Base-by-base conservation (phyloP, 2,888 invertebrate genomes). In the Cremastinae sp. region DNA sequence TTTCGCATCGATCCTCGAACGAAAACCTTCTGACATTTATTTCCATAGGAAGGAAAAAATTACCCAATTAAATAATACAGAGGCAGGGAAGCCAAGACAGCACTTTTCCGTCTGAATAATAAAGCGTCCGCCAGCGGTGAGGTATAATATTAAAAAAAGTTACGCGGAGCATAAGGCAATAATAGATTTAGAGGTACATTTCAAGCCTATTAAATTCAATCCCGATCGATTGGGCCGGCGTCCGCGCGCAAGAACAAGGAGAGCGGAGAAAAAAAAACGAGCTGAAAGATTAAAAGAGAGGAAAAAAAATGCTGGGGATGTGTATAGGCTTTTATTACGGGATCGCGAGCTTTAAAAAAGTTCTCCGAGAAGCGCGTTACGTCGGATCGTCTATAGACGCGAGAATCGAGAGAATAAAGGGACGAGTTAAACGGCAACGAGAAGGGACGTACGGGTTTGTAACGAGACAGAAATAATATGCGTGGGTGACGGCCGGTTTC, bases 401-500 rank as follows among this genome's bases (percentile, higher is more conserved):
- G 14, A 16, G 59, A 64, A 22, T 43, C 12, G 54, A 49, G 43
- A 51, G 59, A 51, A 34, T 22, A 22, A 47, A 58, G 34, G 16
- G 18, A 20, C 45, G 66, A 58, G 14, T 41, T 62, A 68, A 65
- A 68, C 53, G 56, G 76, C 54, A 59, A 65, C 59, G 69, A 74
- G 62, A 71, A 66, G 71, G 66, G 65, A 76, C 66, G 49, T 47
- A 36, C 45, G 66, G 20, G 47, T 43, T n/a, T 71, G 61, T 58
- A 71, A 73, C 71, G 62, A 28, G 28, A 68, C 58, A 49, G 49
- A 62, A 65, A 70, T 74, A 74, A 74, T 74, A 51, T 74, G 54
- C n/a, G n/a, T 74, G 78, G 80, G 80, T 80, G 84, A 83, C 78
- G 80, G 76, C 74, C 78, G 59, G 74, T 79, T 84, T 84, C 84